Base-by-base conservation (phyloP, 2,113 vertebrate species). In the Calidris pygmaea region DNA sequence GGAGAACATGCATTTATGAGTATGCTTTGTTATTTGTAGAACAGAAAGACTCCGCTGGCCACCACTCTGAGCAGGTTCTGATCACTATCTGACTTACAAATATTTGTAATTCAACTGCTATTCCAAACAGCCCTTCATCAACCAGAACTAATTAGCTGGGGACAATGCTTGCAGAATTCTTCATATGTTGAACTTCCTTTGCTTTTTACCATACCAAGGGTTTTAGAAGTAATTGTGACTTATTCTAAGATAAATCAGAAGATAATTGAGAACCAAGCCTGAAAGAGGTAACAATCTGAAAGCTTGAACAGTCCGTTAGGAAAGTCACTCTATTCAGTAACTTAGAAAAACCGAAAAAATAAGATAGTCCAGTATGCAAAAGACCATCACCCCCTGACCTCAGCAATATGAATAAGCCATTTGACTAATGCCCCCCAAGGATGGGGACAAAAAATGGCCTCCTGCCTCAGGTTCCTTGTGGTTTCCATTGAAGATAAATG, bases 91-190 rank as follows among this genome's bases (percentile, higher is more conserved):
- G 81, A 12, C 65, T 78, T 68, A 52, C 30, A 84, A 71, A 78
- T 52, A 81, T 52, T 86, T 92, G 56, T 84, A 92, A 84, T 95
- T 90, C 72, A 90, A n/a, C 52, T 93, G 34, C 23, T 95, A 22
- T 89, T 93, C 76, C 60, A 80, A 73, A 72, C 35, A 86, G 56
- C 26, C 14, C 52, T 87, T 89, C 43, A 78, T 67, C 68, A 91
- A 87, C 80, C 52, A 89, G 68, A 91, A 85, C 65, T 89, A 78
- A 84, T 78, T 68, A 81, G 39, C 47, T 32, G 65, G 56, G 72
- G 91, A 72, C 60, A 71, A 84, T 39, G 55, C 11, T 93, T 67
- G 32, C 37, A 84, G 79, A 84, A 63, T 29, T 32, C 30, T 85
- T 88, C 26, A 2, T 41, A 43, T 59, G 23, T 77, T 74, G 32